Conservation (phyloP, 1,140 invertebrate genomes). For the Drosophila asahinai region DNA sequence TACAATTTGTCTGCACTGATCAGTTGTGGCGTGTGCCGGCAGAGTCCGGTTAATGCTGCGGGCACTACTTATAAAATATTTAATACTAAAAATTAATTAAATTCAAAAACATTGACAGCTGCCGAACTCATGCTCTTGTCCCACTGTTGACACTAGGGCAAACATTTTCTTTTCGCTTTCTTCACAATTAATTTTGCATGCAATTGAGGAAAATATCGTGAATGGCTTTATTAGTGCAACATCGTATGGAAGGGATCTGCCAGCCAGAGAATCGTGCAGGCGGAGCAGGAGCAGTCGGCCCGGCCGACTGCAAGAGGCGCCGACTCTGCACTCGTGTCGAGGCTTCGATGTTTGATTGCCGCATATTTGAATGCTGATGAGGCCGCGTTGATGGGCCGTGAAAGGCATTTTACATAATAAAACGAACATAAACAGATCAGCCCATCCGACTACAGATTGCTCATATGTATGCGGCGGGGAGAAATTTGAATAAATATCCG, state of each 20-base stretch:
- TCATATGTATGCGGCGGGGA: constrained; percentile 30
- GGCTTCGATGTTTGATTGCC: constrained; percentile 63
- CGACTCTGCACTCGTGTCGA: constrained; percentile 26
- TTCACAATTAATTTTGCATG: constrained; percentile 45
- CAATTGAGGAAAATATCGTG: constrained; percentile 37
- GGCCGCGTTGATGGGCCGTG: constrained; percentile 61
- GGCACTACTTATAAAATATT: not conserved
- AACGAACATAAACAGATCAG: constrained; percentile 66
- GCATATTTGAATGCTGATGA: constrained; percentile 79
- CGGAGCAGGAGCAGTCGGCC: not conserved
- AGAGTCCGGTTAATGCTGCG: too few relatives aligned
- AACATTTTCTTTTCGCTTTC: constrained; percentile 39
- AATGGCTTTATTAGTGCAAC: constrained; percentile 64
- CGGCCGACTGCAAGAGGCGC: constrained; percentile 8
- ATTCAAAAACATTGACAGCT: not conserved
- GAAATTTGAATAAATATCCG: constrained; percentile 78
- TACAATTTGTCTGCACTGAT: too few relatives aligned
- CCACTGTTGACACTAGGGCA: constrained; percentile 49
- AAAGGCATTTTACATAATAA: constrained; percentile 80
- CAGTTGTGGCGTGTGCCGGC: too few relatives aligned
- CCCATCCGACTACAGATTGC: constrained; percentile 39
- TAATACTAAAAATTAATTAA: not conserved
- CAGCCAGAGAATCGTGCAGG: constrained; percentile 3
- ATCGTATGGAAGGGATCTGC: not conserved
- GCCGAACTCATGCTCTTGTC: not conserved